phyloP scores from a whole-genome alignment of 1,140 invertebrate species.

The Drosophila bocki region DNA sequence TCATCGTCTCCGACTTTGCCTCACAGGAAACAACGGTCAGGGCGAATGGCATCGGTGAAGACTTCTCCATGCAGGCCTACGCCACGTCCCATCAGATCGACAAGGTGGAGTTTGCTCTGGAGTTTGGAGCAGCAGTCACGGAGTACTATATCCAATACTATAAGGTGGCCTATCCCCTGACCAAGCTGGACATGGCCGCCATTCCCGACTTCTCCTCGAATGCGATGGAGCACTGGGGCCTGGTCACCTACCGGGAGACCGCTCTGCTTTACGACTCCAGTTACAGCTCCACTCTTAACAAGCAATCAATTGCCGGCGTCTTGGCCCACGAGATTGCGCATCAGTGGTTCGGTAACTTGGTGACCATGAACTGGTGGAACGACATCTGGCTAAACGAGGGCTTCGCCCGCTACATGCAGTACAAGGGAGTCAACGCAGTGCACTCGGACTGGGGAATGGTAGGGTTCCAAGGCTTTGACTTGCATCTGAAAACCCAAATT shows the following conservation, averaged over 20 bases:
- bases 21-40: constrained; percentile 86
- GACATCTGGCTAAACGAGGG: constrained; percentile 97
- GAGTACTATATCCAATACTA: constrained; percentile 96
- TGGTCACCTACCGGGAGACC: constrained; percentile 94
- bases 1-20: constrained; percentile 96
- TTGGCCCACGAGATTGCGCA: constrained; percentile 97
- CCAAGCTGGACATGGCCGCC: constrained; percentile 96
- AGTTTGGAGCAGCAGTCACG: constrained; percentile 91
- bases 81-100: constrained; percentile 90
- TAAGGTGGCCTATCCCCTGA: constrained; percentile 93
- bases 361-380: constrained; percentile 97
- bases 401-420: constrained; percentile 95
- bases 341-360: constrained; percentile 96
- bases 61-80: constrained; percentile 90
- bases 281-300: constrained; percentile 90
- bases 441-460: constrained; percentile 94
- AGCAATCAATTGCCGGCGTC: constrained; percentile 91
- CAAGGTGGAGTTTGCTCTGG: constrained; percentile 92
- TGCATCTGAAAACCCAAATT: constrained; percentile 18
- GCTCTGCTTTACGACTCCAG: constrained; percentile 90
- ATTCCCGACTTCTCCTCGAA: constrained; percentile 97
- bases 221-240: constrained; percentile 98
- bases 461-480: constrained; percentile 54
- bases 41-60: constrained; percentile 86
- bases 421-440: constrained; percentile 90